A percentile compares a stretch with the other conserved stretches of the same genome.
phyloP scores from a whole-genome alignment of 2,888 invertebrate genomes.

The Notodonta dromedarius region DNA sequence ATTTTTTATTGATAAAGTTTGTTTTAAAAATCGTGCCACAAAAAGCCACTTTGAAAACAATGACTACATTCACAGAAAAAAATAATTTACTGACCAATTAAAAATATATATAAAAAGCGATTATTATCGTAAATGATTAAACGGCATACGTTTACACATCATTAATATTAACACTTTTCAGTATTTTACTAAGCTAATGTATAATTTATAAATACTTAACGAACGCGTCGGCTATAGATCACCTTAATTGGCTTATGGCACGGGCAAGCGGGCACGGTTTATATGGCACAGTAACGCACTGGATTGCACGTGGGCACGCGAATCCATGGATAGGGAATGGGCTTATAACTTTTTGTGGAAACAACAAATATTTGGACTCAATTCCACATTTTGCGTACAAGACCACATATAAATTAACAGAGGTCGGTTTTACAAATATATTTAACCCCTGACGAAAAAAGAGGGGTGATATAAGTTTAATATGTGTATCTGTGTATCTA shows the following conservation, averaged over 20 bases:
- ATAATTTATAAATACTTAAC: conserved; percentile 77
- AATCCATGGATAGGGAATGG: conserved; percentile 33
- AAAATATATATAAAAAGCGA: conserved; percentile 38
- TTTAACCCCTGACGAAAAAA: too few relatives aligned
- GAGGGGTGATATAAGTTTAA: too few relatives aligned
- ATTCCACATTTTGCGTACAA: too few relatives aligned
- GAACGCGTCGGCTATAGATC: conserved; percentile 72
- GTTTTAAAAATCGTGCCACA: too few relatives aligned
- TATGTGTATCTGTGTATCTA: too few relatives aligned
- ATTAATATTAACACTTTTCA: conserved; percentile 76
- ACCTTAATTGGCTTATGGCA: conserved; percentile 74
- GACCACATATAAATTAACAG: too few relatives aligned
- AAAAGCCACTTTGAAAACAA: too few relatives aligned
- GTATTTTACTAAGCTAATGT: conserved; percentile 70
- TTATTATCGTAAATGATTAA: conserved; percentile 66
- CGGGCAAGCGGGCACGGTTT: conserved; percentile 60
- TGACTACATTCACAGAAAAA: neutral
- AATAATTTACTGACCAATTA: conserved; percentile 15
- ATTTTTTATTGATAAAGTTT: too few relatives aligned
- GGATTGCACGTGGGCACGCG: conserved; percentile 66
- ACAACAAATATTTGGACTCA: too few relatives aligned
- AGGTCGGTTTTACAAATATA: too few relatives aligned
- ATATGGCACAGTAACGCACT: conserved; percentile 56
- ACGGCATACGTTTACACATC: conserved; percentile 69
- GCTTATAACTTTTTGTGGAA: neutral